Evolutionary conservation across 2,113 vertebrate genomes (phyloP), one percentile per base, ranked within the genome.

Genomic region (Proterorhinus semilunaris): DNA sequence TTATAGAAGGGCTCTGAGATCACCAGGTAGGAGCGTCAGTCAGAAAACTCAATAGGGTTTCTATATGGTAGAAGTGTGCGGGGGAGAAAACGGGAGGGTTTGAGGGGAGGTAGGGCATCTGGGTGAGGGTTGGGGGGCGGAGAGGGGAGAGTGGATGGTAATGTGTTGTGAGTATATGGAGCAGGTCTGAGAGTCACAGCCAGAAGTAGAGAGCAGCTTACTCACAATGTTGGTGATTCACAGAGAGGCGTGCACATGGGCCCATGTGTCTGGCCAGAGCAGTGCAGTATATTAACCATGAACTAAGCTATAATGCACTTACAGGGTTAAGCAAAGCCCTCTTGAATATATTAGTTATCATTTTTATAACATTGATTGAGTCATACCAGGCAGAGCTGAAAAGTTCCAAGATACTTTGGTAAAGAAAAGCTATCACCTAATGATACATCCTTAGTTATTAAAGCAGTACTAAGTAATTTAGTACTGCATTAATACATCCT

Each of bases 181-280:
- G 71, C 75, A 57, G 76, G 78, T 79, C 65, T 77, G 85, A 80
- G 72, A 83, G 82, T 76, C 80, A 68, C 78, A 86, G 83, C 83
- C 76, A 74, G 78, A 87, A 85, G 76, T 62, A 83, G 68, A 86
- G 80, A 84, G 81, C 66, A 84, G 84, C 83, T 86, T 84, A 83
- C 72, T 90, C 87, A 87, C 76, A 85, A 55, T 65, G 74, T n/a
- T 83, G 78, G 89, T 91, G 90, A 91, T 83, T 91, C 88, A 89
- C 55, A 67, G 72, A 12, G 55, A 74, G 17, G 16, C 15, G 2
- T 51, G 74, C 42, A 42, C 10, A 12, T 36, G 27, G 52, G 36
- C 44, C 48, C 66, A 68, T 69, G 76, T 79, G 73, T 77, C 50
- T 16, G 44, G 57, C 53, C 12, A 57, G 17, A 80, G 66, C 27